Base-by-base conservation (phyloP, 1,140 invertebrate genomes). In the Drosophila nigrodunni region DNA sequence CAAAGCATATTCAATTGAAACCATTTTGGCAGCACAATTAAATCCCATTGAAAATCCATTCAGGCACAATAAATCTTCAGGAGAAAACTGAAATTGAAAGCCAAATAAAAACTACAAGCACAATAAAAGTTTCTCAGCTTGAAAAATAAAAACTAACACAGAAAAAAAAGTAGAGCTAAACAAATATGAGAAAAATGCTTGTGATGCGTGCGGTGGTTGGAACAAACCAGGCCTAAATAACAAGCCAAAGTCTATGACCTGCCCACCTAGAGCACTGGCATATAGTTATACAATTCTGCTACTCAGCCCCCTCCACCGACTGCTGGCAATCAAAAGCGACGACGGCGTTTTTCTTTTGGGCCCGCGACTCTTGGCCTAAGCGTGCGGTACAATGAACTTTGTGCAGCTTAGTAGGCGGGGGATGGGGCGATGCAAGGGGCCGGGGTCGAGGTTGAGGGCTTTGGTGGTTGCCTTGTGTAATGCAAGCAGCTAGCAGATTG, bases 381-480 rank as follows among this genome's bases (percentile, higher is more conserved):
- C 83, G 76, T 83, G 83, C 71, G 85, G 83, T 87, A 87, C 83
- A 87, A 87, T 88, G 83, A 87, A 88, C 83, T 87, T 66, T 82
- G 66, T 73, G 47, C 64, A 70, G 65, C 64, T 65, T 66, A 30
- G 25, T 43, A 46, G 30, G 61, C n/a, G 30, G 58, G 15, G 13
- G 41, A 6, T 15, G 35, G 18, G 55, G n/a, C 35, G 21, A 0
- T 2, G 13, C 11, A 43, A 65, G 39, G 9, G n/a, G 15, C 7
- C 18, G 18, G 9, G 37, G 57, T 9, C 25, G 46, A n/a, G 46
- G 25, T 30, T 30, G 25, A 30, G 25, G 25, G 25, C 25, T 30
- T 30, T 30, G 25, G 25, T 4, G 66, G 54, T 50, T 58, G 82
- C 61, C 62, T 82, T 78, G 70, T 69, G 62, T 69, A 79, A 66